phyloP scores from a whole-genome alignment of 2,797 vertebrate genomes.

The Epinephelus coioides region DNA sequence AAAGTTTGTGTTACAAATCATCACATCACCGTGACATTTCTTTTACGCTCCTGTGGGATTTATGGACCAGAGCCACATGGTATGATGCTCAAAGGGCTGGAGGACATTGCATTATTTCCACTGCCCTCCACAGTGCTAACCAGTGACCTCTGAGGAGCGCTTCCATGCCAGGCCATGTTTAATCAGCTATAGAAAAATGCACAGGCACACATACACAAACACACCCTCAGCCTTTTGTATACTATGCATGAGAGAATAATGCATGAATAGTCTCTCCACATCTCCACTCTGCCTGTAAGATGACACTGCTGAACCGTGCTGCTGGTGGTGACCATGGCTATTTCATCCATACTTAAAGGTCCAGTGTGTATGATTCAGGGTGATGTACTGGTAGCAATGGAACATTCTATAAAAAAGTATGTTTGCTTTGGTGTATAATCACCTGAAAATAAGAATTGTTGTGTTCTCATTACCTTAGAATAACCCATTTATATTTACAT shows the following conservation, averaged over 20 bases:
- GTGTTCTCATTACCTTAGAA: too few relatives aligned
- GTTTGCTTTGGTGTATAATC: too few relatives aligned
- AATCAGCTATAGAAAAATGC: constrained; percentile 33
- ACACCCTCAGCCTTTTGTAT: constrained; percentile 5
- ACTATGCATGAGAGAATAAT: constrained; percentile 3
- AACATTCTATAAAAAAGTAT: too few relatives aligned
- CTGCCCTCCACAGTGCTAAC: background rate
- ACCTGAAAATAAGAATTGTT: too few relatives aligned
- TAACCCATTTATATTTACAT: too few relatives aligned
- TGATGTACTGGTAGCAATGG: too few relatives aligned
- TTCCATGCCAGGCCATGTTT: constrained; percentile 12
- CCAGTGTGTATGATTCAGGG: too few relatives aligned
- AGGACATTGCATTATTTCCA: constrained; percentile 39
- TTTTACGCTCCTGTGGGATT: constrained; percentile 22
- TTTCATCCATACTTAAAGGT: background rate
- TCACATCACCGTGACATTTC: constrained; percentile 18
- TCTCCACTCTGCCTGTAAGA: background rate
- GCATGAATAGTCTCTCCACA: background rate
- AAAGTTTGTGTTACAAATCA: constrained; percentile 7
- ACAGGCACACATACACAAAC: constrained; percentile 24
- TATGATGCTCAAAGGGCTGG: constrained; percentile 34
- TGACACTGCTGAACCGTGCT: background rate
- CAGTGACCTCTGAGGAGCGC: constrained; percentile 14
- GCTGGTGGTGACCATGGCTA: background rate
- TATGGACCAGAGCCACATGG: constrained; percentile 25